Base-by-base conservation (phyloP, 1,140 invertebrate species). In the Papilio polyxenes region DNA sequence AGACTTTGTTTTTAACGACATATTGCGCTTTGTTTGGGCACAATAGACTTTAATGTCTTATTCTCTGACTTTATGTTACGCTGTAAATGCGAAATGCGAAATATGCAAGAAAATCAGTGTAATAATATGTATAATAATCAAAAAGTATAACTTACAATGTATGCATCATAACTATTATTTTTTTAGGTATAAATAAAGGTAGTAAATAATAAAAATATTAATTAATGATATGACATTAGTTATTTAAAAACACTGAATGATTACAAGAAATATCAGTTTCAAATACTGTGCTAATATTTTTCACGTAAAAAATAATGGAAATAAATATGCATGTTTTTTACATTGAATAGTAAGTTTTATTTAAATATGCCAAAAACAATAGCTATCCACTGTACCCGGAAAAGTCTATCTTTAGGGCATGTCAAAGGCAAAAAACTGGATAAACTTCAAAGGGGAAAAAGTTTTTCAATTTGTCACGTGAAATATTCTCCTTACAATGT, bases 1-100 rank as follows among this genome's bases (percentile, higher is more conserved):
- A 69, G 65, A 72, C 65, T 72, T 72, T 72, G 65, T 72, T 72
- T 72, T 72, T 72, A 72, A 72, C 65, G 65, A 72, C 65, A 72
- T 72, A 72, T 72, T 72, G 31, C 65, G 65, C 65, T 72, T 72
- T 72, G 65, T 72, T 37, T 72, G 13, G 5, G 65, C 65, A 72
- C 65, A 72, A 72, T 72, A 72, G 31, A 37, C 23, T 72, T 40
- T 72, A 72, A 72, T 40, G 65, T 72, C 65, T 69, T n/a, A 59
- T 17, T 69, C 62, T 72, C 23, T 37, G n/a, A 65, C 65, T 72
- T 72, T 72, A 62, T 62, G 31, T 72, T 72, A 7, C 31, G 65
- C 31, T 31, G 31, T 40, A 37, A 37, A 72, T 3, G 65, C 5
- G n/a, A n/a, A n/a, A n/a, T n/a, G n/a, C n/a, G 2, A 31, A 72